These are phyloP conservation scores for Tamandua tetradactyla DNA, from an alignment of 2,797 vertebrate species.

Conservation along the genomic window DNA sequence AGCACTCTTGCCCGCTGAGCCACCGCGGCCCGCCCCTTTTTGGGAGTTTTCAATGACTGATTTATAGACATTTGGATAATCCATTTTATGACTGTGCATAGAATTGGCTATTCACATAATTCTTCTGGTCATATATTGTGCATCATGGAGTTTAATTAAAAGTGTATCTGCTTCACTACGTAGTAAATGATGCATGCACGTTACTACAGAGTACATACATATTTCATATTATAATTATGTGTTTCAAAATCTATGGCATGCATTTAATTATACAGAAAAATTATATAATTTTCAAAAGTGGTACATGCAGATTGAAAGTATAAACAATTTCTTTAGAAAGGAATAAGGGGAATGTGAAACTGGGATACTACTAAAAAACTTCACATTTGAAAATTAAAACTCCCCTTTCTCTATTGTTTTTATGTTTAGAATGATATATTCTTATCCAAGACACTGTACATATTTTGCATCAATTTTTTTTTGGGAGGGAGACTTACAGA, in stretches of 20 bases:
- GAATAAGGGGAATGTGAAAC: background rate
- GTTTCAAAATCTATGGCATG: slow-evolving; percentile 31
- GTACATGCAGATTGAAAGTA: slow-evolving; percentile 48
- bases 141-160: slow-evolving; percentile 76
- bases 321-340: slow-evolving; percentile 7
- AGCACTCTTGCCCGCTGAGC: too few relatives aligned
- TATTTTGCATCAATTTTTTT: background rate
- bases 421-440: background rate
- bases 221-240: slow-evolving; percentile 71
- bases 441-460: background rate
- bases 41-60: background rate
- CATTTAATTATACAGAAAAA: slow-evolving; percentile 66
- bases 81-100: slow-evolving; percentile 32
- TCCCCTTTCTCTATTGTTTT: background rate
- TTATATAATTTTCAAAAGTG: slow-evolving; percentile 55
- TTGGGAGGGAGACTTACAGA: too few relatives aligned
- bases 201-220: slow-evolving; percentile 62
- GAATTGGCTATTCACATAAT: slow-evolving; percentile 58
- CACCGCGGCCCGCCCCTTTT: too few relatives aligned
- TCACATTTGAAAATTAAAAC: slow-evolving; percentile 20
- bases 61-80: slow-evolving; percentile 50
- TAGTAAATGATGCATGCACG: slow-evolving; percentile 68
- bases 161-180: slow-evolving; percentile 67
- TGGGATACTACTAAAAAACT: background rate
- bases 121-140: slow-evolving; percentile 64